Percentiles rank a stretch among this genome's conserved stretches.
phyloP scores from a whole-genome alignment of 1,140 invertebrate genomes.

The Cydia amplana region DNA sequence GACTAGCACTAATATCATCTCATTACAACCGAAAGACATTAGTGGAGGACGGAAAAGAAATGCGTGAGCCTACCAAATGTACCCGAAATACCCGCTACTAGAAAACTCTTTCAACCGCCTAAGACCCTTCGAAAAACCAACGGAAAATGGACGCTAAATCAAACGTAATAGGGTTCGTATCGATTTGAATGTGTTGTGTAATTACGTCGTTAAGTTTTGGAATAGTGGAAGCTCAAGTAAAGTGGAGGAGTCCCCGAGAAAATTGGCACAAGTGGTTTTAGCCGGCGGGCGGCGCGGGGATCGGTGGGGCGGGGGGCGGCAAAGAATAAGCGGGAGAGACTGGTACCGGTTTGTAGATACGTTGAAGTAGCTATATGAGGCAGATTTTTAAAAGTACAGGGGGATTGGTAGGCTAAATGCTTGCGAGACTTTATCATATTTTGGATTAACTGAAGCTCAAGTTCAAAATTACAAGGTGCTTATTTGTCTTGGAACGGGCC shows the following conservation, averaged over 20 bases:
- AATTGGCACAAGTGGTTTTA: slow-evolving; percentile 79
- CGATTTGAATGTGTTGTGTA: slow-evolving; percentile 39
- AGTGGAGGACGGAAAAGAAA: slow-evolving; percentile 63
- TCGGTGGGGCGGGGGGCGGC: slow-evolving; percentile 43
- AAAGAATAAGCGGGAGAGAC: slow-evolving; percentile 32
- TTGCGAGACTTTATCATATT: not conserved
- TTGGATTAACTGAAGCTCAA: too few species aligned
- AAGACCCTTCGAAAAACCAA: not conserved
- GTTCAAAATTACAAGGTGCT: too few species aligned
- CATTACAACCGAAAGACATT: slow-evolving; percentile 66
- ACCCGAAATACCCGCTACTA: slow-evolving; percentile 49
- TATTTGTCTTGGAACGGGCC: too few species aligned
- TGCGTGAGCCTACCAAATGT: slow-evolving; percentile 62
- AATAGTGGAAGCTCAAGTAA: slow-evolving; percentile 66
- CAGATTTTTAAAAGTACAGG: not conserved
- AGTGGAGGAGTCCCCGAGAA: slow-evolving; percentile 75
- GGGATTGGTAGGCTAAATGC: not conserved
- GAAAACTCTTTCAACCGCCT: slow-evolving; percentile 35
- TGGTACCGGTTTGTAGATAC: not conserved
- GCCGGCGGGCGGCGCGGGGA: slow-evolving; percentile 55
- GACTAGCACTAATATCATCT: slow-evolving; percentile 56
- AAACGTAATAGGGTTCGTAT: slow-evolving; percentile 40
- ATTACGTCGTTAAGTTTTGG: slow-evolving; percentile 49
- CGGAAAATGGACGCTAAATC: slow-evolving; percentile 45
- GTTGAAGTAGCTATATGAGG: not conserved